Percentiles rank a stretch among this genome's conserved stretches.
These are phyloP conservation scores for Armadillidium nasatum DNA, from an alignment of 1,140 invertebrate species.

Conservation along the genomic window DNA sequence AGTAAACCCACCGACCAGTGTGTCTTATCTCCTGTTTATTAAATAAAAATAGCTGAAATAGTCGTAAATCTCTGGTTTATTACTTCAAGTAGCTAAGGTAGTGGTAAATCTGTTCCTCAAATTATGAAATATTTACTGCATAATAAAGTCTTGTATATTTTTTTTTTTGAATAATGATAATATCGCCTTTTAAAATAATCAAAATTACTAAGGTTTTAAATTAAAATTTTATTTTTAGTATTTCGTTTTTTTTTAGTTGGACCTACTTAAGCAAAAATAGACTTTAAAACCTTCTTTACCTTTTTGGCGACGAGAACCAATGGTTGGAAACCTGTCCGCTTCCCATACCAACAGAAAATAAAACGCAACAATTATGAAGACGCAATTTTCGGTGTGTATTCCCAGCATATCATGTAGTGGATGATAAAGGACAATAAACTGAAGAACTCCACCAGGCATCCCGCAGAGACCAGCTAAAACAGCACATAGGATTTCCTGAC, in stretches of 20 bases:
- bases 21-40: conserved; percentile 28
- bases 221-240: too few species aligned
- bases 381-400: conserved; percentile 67
- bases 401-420: conserved; percentile 63
- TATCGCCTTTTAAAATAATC: too few species aligned
- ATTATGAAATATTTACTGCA: too few species aligned
- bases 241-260: too few species aligned
- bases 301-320: conserved; percentile 40
- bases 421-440: conserved; percentile 69
- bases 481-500: conserved; percentile 57
- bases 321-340: conserved; percentile 51
- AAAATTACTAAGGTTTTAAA: too few species aligned
- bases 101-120: too few species aligned
- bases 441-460: conserved; percentile 64
- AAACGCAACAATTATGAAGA: conserved; percentile 56
- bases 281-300: conserved; percentile 21
- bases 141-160: too few species aligned
- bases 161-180: too few species aligned
- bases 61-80: too few species aligned
- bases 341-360: conserved; percentile 58
- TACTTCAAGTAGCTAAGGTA: too few species aligned
- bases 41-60: neutral
- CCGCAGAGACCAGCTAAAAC: conserved; percentile 59
- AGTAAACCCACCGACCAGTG: conserved; percentile 38
- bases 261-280: too few species aligned